These are phyloP conservation scores for Dolichallabes microphthalmus DNA, from an alignment of 2,113 vertebrate genomes.

Conservation along the genomic window DNA sequence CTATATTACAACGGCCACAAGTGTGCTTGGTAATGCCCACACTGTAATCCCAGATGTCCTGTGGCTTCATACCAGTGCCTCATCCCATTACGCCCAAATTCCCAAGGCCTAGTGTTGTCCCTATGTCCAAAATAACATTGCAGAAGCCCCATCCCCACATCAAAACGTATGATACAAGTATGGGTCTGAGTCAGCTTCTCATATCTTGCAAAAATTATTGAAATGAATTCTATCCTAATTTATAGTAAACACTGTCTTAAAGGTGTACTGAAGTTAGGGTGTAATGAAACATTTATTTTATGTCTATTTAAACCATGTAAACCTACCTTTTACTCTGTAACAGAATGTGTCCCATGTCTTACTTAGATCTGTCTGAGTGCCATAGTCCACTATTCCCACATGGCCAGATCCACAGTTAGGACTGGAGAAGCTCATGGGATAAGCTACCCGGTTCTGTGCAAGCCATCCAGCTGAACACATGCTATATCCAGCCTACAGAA, in stretches of 20 bases:
- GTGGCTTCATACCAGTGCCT: background rate
- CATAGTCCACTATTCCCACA: conserved; percentile 90
- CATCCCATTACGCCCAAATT: background rate
- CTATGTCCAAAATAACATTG: background rate
- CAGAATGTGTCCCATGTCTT: conserved; percentile 93
- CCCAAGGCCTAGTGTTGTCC: background rate
- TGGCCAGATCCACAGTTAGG: conserved; percentile 82
- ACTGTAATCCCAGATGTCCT: background rate
- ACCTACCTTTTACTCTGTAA: conserved; percentile 85
- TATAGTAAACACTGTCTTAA: background rate
- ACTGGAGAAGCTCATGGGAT: conserved; percentile 84
- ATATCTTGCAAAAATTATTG: background rate
- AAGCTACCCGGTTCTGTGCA: conserved; percentile 74
- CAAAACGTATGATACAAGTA: background rate
- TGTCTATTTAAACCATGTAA: background rate
- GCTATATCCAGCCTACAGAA: conserved; percentile 79
- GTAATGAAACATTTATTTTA: background rate
- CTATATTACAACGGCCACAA: too few relatives aligned
- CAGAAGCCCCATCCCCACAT: background rate
- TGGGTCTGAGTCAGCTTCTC: background rate
- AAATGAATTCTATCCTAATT: background rate
- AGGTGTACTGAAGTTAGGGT: background rate
- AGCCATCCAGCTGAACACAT: conserved; percentile 89
- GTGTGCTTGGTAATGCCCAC: background rate
- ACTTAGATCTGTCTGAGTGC: conserved; percentile 74